Evolutionary conservation across 2,797 vertebrate species (phyloP).

Genomic region (Notolepis coatsorum): DNA sequence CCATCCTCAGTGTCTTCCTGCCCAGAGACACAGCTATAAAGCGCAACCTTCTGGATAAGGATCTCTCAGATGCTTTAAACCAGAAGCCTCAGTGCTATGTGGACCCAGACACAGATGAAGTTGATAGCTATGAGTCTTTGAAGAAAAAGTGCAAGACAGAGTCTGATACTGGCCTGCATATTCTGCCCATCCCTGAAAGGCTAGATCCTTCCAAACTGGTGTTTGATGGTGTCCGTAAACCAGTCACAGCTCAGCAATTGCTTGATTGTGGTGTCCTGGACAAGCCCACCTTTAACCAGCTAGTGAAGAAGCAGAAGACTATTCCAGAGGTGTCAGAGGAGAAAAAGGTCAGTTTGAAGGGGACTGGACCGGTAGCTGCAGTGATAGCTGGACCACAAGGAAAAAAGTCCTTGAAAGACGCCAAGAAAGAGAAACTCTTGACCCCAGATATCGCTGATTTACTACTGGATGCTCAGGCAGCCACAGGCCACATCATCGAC

Average conservation of each 20-base stretch:
- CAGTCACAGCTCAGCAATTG: conserved; percentile 86
- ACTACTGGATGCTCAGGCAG: conserved; percentile 88
- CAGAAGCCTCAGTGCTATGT: conserved; percentile 40
- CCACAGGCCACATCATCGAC: conserved; percentile 87
- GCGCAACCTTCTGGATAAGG: conserved; percentile 82
- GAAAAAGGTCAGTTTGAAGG: conserved; percentile 84
- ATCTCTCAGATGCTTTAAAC: conserved; percentile 77
- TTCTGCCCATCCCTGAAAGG: conserved; percentile 60
- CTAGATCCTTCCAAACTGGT: conserved; percentile 44
- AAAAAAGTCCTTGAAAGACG: conserved; percentile 85
- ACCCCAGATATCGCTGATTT: conserved; percentile 79
- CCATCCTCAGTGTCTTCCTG: conserved; percentile 83
- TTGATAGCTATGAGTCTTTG: conserved; percentile 82
- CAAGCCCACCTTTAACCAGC: conserved; percentile 80
- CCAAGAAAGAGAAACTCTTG: conserved; percentile 83
- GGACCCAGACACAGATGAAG: conserved; percentile 73
- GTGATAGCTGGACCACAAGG: conserved; percentile 79
- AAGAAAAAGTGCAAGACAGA: conserved; percentile 82
- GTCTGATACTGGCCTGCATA: conserved; percentile 78
- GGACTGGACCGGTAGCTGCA: conserved; percentile 86
- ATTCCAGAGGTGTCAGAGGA: conserved; percentile 84
- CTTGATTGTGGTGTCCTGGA: conserved; percentile 86
- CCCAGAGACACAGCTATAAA: conserved; percentile 83
- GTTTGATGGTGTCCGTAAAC: conserved; percentile 86
- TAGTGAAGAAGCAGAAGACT: conserved; percentile 82